These are phyloP conservation scores for Pachliopta kotzebuea DNA, from an alignment of 2,888 invertebrate species.

Conservation along the genomic window DNA sequence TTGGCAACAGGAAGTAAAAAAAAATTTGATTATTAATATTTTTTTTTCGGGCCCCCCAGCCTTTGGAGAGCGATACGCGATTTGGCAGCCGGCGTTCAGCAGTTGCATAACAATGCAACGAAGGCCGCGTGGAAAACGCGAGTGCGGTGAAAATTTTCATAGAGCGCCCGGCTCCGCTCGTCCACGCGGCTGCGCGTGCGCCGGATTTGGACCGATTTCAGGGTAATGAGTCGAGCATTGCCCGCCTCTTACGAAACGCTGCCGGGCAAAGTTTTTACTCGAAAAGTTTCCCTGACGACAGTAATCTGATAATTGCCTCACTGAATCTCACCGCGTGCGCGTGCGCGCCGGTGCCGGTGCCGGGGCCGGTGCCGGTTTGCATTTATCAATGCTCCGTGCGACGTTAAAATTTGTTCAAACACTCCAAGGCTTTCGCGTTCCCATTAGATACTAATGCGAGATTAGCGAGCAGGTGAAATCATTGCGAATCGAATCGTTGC, in stretches of 20 bases:
- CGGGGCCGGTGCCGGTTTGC: conserved; percentile 30
- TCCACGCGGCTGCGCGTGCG: conserved; percentile 51
- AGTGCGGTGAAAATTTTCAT: conserved; percentile 59
- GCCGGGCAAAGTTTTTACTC: conserved; percentile 55
- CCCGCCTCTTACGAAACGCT: conserved; percentile 64
- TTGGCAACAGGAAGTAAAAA: conserved; percentile 4
- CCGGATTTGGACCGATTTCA: conserved; percentile 61
- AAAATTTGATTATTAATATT: conserved; percentile 49
- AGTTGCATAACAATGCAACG: conserved; percentile 76
- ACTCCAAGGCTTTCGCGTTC: conserved; percentile 43
- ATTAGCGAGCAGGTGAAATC: conserved; percentile 2
- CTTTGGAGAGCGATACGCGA: conserved; percentile 51
- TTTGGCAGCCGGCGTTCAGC: conserved; percentile 56
- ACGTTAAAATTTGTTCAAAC: conserved; percentile 56
- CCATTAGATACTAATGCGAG: conserved; percentile 40
- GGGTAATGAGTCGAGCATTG: conserved; percentile 52
- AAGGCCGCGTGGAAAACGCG: conserved; percentile 66
- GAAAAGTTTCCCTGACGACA: conserved; percentile 60
- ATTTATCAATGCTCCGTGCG: conserved; percentile 43
- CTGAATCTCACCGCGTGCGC: conserved; percentile 63
- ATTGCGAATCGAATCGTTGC: conserved; percentile 2
- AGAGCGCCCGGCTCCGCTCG: conserved; percentile 46
- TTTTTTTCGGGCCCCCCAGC: conserved; percentile 39
- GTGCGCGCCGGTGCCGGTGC: background rate
- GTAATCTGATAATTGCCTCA: conserved; percentile 67